These are phyloP conservation scores for Drosophila cognata DNA, from an alignment of 2,888 invertebrate species.

Conservation along the genomic window DNA sequence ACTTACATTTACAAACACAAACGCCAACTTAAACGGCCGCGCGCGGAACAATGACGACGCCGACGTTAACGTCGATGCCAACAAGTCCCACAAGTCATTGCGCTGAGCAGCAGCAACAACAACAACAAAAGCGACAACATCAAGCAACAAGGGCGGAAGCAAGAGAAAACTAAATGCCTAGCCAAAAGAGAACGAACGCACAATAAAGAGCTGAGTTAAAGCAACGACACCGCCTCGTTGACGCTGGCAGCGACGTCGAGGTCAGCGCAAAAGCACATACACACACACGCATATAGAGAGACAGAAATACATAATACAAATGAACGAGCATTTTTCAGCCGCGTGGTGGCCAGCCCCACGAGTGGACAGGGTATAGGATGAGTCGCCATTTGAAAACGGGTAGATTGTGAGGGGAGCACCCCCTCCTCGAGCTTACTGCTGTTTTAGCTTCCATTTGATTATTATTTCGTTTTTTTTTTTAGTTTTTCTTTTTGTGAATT, in stretches of 20 bases:
- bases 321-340: conserved; percentile 62
- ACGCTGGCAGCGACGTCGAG: conserved; percentile 58
- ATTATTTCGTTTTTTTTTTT: conserved; percentile 34
- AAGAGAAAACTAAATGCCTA: conserved; percentile 61
- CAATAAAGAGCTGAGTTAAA: conserved; percentile 50
- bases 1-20: conserved; percentile 31
- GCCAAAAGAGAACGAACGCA: conserved; percentile 59
- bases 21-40: conserved; percentile 76
- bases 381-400: conserved; percentile 48
- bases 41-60: conserved; percentile 74
- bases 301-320: conserved; percentile 65
- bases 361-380: conserved; percentile 1
- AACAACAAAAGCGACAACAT: conserved; percentile 16
- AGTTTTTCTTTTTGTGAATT: conserved; percentile 3
- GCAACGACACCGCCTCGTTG: conserved; percentile 29
- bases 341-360: conserved; percentile 42
- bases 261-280: conserved; percentile 40
- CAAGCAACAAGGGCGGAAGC: conserved; percentile 72
- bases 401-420: neutral
- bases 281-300: conserved; percentile 19
- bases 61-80: conserved; percentile 45
- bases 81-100: conserved; percentile 69
- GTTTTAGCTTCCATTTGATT: conserved; percentile 57
- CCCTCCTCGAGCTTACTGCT: conserved; percentile 31
- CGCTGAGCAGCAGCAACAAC: conserved; percentile 46